Base-by-base conservation (phyloP, 2,888 invertebrate genomes). In the Ecliptopera silaceata region DNA sequence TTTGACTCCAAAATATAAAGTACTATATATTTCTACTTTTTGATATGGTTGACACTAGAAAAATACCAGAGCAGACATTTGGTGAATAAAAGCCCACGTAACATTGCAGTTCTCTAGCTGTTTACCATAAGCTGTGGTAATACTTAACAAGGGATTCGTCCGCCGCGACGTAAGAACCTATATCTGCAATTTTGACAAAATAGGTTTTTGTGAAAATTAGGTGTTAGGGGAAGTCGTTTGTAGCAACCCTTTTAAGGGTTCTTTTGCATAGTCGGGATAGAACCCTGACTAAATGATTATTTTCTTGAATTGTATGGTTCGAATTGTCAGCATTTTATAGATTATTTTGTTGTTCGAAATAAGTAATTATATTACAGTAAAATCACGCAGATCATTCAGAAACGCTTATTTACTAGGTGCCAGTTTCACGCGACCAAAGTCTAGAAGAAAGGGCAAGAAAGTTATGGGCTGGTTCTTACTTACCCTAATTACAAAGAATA, bases 131-230 rank as follows among this genome's bases (percentile, higher is more conserved):
- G 48, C 55, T 58, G 26, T 49, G 44, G 31, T 53, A 50, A 59
- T 60, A 59, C 61, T 51, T 61, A 64, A 61, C 56, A 55, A 62
- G 60, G 62, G 59, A 57, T 50, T 64, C 61, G 59, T 17, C 45
- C 41, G 34, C 42, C 36, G 13, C 48, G 39, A 17, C 26, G 43
- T 47, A 32, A 55, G 59, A 57, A 36, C 36, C 34, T 42, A 49
- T 64, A 64, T 57, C 45, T 57, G 46, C 51, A 52, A 50, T 64
- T 64, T 55, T 22, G 50, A 43, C 46, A 55, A 59, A 54, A 59
- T 59, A 50, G 59, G 59, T 54, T 59, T 53, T 54, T 50, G 54
- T 46, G 50, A 43, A 59, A 59, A 59, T 59, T 59, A 59, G 59
- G 59, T 59, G 59, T 51, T 50, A 49, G 54, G 44, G 36, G 41